phyloP scores from a whole-genome alignment of 2,113 vertebrate genomes.

The Pseudois nayaur region DNA sequence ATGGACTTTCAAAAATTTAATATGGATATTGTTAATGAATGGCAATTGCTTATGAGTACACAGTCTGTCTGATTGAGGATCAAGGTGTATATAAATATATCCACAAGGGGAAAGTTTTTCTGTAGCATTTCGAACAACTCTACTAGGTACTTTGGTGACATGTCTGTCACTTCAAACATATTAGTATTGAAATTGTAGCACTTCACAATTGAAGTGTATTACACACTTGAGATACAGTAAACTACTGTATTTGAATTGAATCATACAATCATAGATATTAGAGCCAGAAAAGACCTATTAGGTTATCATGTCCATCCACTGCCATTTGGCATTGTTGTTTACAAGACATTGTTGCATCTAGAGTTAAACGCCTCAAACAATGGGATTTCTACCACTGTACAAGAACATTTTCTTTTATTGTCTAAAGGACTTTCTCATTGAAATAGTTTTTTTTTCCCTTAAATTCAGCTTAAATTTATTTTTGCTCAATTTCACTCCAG shows the following conservation, averaged over 20 bases:
- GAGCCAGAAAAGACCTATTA: slow-evolving; percentile 52
- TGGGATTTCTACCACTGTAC: not conserved
- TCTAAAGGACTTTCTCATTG: slow-evolving; percentile 41
- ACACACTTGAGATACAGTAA: slow-evolving; percentile 61
- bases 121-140: not conserved
- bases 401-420: slow-evolving; percentile 35
- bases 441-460: not conserved
- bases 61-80: not conserved
- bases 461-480: slow-evolving; percentile 52
- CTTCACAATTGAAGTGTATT: slow-evolving; percentile 71
- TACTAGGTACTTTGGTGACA: slow-evolving; percentile 19
- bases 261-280: slow-evolving; percentile 54
- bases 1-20: slow-evolving; percentile 39
- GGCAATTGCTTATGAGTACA: not conserved
- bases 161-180: slow-evolving; percentile 48
- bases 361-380: slow-evolving; percentile 47
- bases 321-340: slow-evolving; percentile 50
- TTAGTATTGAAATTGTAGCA: slow-evolving; percentile 48
- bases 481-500: slow-evolving; percentile 63
- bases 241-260: slow-evolving; percentile 42
- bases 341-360: not conserved
- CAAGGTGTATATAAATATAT: slow-evolving; percentile 10
- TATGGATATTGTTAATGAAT: slow-evolving; percentile 42
- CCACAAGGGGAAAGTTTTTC: slow-evolving; percentile 28
- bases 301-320: slow-evolving; percentile 54